These are phyloP conservation scores for Acanthurus leucopareius DNA, from an alignment of 2,797 vertebrate species.

Conservation along the genomic window DNA sequence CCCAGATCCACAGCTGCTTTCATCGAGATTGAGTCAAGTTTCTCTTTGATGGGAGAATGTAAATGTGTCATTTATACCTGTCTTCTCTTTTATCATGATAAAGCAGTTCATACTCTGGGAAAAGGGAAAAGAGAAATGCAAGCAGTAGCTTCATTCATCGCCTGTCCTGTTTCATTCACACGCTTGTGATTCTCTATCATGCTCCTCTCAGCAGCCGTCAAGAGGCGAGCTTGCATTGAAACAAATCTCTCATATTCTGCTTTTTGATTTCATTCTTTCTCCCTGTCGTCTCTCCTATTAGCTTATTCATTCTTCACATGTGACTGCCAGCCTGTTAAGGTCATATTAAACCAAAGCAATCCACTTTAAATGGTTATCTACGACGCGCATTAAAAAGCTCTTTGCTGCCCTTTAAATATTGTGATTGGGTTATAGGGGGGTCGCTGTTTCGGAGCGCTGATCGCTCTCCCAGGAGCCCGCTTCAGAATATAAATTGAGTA, in stretches of 20 bases:
- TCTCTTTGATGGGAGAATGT: slow-evolving; percentile 82
- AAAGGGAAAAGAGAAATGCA: slow-evolving; percentile 76
- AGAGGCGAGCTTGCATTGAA: slow-evolving; percentile 81
- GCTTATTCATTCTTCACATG: slow-evolving; percentile 90
- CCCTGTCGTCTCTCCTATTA: slow-evolving; percentile 85
- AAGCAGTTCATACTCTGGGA: slow-evolving; percentile 82
- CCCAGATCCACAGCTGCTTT: slow-evolving; percentile 66
- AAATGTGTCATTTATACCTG: slow-evolving; percentile 88
- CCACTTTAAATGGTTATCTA: slow-evolving; percentile 91
- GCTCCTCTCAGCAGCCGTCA: slow-evolving; percentile 83
- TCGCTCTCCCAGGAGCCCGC: slow-evolving; percentile 92
- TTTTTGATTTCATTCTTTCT: slow-evolving; percentile 86
- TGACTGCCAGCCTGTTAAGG: slow-evolving; percentile 89
- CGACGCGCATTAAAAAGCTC: slow-evolving; percentile 89
- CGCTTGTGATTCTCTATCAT: slow-evolving; percentile 83
- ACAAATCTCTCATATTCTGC: slow-evolving; percentile 88
- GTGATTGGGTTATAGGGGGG: slow-evolving; percentile 90
- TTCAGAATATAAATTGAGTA: slow-evolving; percentile 98
- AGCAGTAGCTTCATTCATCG: slow-evolving; percentile 85
- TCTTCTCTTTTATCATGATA: slow-evolving; percentile 88
- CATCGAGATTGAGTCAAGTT: slow-evolving; percentile 79
- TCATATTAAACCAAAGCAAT: slow-evolving; percentile 90
- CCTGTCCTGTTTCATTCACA: slow-evolving; percentile 87
- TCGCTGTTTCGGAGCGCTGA: slow-evolving; percentile 88
- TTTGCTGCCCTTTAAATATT: slow-evolving; percentile 93